phyloP scores from a whole-genome alignment of 2,113 vertebrate genomes.

The Hoplias malabaricus region DNA sequence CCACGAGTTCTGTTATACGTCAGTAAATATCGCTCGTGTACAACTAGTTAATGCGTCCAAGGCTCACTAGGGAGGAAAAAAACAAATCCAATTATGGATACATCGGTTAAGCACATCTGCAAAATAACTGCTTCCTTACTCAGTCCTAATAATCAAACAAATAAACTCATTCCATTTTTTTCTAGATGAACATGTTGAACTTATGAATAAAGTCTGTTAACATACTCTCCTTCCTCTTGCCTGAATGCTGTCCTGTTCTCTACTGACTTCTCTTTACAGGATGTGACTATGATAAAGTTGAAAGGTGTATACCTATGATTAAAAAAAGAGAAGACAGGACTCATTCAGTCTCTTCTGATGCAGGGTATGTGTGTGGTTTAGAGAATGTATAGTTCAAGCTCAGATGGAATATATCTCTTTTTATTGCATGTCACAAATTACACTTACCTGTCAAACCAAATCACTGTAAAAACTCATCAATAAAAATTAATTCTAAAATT shows the following conservation, averaged over 20 bases:
- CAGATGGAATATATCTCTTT: slow-evolving; percentile 55
- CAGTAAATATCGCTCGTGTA: neutral
- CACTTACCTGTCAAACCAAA: slow-evolving; percentile 62
- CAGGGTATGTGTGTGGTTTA: slow-evolving; percentile 55
- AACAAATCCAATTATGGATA: too few species aligned
- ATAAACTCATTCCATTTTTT: neutral
- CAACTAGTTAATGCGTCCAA: neutral
- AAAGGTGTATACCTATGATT: slow-evolving; percentile 36
- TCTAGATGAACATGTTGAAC: neutral
- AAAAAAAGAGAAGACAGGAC: neutral
- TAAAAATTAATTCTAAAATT: slow-evolving; percentile 55
- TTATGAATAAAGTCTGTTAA: neutral
- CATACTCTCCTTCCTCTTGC: neutral
- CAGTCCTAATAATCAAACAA: neutral
- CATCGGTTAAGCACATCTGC: neutral
- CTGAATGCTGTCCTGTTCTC: slow-evolving; percentile 13
- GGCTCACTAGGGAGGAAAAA: too few species aligned
- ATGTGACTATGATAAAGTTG: slow-evolving; percentile 44
- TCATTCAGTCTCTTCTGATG: slow-evolving; percentile 25
- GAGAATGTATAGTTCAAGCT: slow-evolving; percentile 65
- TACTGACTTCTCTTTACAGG: slow-evolving; percentile 10
- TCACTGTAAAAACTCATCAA: slow-evolving; percentile 71
- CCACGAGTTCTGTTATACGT: neutral
- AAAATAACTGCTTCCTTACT: neutral
- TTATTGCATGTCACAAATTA: slow-evolving; percentile 72